Conservation (phyloP, 2,888 invertebrate species). For the Apamea epomidion region DNA sequence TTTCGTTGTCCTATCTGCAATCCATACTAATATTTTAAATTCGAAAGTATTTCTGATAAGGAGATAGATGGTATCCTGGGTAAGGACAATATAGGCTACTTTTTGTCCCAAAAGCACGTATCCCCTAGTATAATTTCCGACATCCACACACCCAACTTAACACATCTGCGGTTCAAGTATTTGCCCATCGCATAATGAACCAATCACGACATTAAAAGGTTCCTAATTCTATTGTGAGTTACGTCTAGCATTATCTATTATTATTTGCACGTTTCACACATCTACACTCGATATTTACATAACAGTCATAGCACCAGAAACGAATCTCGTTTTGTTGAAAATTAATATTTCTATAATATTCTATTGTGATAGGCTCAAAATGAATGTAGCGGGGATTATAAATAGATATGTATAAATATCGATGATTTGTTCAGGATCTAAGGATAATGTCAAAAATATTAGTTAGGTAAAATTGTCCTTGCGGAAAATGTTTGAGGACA, state of each 20-base stretch:
- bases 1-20: background rate
- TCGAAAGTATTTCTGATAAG: background rate
- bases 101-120: background rate
- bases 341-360: background rate
- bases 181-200: constrained; percentile 47
- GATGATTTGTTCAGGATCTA: constrained; percentile 24
- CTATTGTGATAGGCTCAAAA: constrained; percentile 13
- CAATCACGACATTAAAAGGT: constrained; percentile 35
- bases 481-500: background rate
- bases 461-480: background rate
- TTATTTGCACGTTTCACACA: constrained; percentile 41
- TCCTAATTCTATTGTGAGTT: constrained; percentile 39
- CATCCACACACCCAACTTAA: background rate
- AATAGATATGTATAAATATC: constrained; percentile 1
- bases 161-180: background rate
- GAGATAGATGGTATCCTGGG: background rate
- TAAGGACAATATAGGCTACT: background rate
- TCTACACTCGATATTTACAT: constrained; percentile 29
- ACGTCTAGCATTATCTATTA: constrained; percentile 27
- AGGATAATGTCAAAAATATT: constrained; percentile 6
- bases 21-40: background rate
- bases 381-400: background rate
- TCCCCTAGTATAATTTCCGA: background rate
- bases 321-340: constrained; percentile 29
- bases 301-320: constrained; percentile 58